Evolutionary conservation across 2,113 vertebrate species (phyloP).

Genomic region (Etheostoma cragini): DNA sequence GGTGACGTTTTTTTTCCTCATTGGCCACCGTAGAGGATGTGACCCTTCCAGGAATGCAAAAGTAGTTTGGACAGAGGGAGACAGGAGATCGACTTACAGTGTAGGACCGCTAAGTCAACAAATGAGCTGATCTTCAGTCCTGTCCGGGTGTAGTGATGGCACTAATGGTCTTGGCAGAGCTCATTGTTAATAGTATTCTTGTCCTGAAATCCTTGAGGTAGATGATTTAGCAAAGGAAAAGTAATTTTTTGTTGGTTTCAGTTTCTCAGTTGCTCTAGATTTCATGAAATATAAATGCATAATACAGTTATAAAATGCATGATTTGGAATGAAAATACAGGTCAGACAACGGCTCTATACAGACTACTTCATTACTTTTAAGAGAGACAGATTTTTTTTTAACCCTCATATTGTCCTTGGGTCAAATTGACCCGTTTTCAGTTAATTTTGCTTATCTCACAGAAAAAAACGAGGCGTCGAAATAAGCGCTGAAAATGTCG

Average conservation of each 20-base stretch:
- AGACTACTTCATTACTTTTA: not conserved
- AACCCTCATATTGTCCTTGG: too few species aligned
- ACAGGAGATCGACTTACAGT: constrained; percentile 62
- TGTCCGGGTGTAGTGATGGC: constrained; percentile 45
- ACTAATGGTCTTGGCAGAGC: constrained; percentile 53
- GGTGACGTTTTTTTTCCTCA: constrained; percentile 80
- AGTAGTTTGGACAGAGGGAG: constrained; percentile 58
- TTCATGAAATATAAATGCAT: constrained; percentile 37
- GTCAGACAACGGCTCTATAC: not conserved
- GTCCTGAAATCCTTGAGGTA: constrained; percentile 30
- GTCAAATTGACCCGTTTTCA: too few species aligned
- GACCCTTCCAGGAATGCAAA: constrained; percentile 78
- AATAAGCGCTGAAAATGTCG: too few species aligned
- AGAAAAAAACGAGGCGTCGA: too few species aligned
- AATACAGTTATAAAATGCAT: constrained; percentile 1
- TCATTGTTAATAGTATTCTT: constrained; percentile 40
- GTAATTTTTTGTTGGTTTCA: constrained; percentile 2
- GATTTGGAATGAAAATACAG: not conserved
- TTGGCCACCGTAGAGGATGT: constrained; percentile 74
- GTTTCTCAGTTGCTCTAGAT: constrained; percentile 16
- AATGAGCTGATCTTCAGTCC: constrained; percentile 19
- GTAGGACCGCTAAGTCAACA: constrained; percentile 65
- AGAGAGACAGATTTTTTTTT: too few species aligned
- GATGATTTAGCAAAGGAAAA: constrained; percentile 43
- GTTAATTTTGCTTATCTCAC: too few species aligned